Conservation (phyloP, 2,888 invertebrate species). For the Coleophora deauratella region DNA sequence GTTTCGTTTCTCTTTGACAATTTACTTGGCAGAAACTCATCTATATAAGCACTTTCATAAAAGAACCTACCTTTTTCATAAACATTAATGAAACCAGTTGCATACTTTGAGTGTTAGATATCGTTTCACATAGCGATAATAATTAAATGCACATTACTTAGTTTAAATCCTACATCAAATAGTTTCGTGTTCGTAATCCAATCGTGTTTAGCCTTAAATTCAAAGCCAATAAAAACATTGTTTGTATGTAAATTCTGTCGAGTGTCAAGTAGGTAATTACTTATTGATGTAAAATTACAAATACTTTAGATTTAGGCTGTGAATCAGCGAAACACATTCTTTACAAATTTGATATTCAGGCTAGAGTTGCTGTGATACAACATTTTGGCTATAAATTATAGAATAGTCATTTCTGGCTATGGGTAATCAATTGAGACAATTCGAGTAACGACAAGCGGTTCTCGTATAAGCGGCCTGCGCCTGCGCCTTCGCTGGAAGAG, state of each 20-base stretch:
- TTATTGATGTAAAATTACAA: slow-evolving; percentile 42
- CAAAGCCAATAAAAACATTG: slow-evolving; percentile 19
- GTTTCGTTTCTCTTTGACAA: no score
- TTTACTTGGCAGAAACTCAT: no score
- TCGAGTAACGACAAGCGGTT: slow-evolving; percentile 17
- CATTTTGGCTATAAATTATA: slow-evolving; percentile 63
- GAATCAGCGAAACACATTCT: slow-evolving; percentile 65
- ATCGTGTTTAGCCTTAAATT: slow-evolving; percentile 50
- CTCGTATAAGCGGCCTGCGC: slow-evolving; percentile 6
- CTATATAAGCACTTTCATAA: slow-evolving; percentile 10
- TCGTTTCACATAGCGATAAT: slow-evolving; percentile 34
- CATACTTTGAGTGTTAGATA: slow-evolving; percentile 40
- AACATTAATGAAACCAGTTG: slow-evolving; percentile 20
- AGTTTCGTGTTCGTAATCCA: slow-evolving; percentile 52
- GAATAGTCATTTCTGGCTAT: slow-evolving; percentile 54
- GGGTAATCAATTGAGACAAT: slow-evolving; percentile 30
- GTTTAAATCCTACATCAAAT: slow-evolving; percentile 32
- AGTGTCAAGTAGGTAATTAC: slow-evolving; percentile 42
- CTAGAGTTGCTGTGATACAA: slow-evolving; percentile 74
- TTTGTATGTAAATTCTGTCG: slow-evolving; percentile 28
- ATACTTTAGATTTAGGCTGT: slow-evolving; percentile 67
- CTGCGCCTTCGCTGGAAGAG: background rate
- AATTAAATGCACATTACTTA: slow-evolving; percentile 35
- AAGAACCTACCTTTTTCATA: slow-evolving; percentile 26
- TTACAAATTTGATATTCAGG: slow-evolving; percentile 64